Conservation (phyloP, 2,113 vertebrate species). For the Nannobrachium achirus region DNA sequence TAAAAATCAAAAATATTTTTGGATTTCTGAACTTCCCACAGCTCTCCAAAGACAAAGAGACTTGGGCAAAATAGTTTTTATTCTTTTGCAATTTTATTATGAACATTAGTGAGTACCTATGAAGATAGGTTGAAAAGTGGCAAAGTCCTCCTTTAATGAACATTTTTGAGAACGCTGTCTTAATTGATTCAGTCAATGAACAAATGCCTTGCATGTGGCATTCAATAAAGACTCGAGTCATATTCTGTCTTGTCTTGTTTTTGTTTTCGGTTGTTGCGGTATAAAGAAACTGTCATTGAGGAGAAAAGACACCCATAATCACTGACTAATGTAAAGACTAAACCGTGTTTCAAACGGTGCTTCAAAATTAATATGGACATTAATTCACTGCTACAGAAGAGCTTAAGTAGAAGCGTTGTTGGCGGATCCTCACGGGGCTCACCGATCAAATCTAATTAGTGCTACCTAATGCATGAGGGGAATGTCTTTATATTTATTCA, state of each 20-base stretch:
- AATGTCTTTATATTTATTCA: conserved; percentile 67
- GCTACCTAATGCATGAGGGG: conserved; percentile 54
- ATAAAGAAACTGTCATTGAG: neutral
- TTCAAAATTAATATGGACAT: conserved; percentile 54
- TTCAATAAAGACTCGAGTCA: conserved; percentile 24
- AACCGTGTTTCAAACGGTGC: conserved; percentile 9
- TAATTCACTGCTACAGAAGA: conserved; percentile 47
- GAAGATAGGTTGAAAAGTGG: too few species aligned
- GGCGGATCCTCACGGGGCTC: conserved; percentile 50
- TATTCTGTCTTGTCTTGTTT: conserved; percentile 1
- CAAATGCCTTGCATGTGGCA: conserved; percentile 9
- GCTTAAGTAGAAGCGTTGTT: conserved; percentile 53
- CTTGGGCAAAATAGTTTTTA: too few species aligned
- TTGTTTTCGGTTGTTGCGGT: too few species aligned
- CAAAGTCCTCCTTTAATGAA: too few species aligned
- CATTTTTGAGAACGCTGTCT: too few species aligned
- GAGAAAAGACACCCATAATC: conserved; percentile 19
- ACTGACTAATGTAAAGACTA: conserved; percentile 22
- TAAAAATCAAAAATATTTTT: too few species aligned
- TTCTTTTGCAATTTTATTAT: neutral
- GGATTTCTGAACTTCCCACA: too few species aligned
- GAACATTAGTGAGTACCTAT: conserved; percentile 6
- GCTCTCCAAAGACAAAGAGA: too few species aligned
- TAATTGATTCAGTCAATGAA: too few species aligned
- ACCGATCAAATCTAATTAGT: conserved; percentile 73